phyloP scores from a whole-genome alignment of 2,113 vertebrate genomes.

The Phocoena phocoena region DNA sequence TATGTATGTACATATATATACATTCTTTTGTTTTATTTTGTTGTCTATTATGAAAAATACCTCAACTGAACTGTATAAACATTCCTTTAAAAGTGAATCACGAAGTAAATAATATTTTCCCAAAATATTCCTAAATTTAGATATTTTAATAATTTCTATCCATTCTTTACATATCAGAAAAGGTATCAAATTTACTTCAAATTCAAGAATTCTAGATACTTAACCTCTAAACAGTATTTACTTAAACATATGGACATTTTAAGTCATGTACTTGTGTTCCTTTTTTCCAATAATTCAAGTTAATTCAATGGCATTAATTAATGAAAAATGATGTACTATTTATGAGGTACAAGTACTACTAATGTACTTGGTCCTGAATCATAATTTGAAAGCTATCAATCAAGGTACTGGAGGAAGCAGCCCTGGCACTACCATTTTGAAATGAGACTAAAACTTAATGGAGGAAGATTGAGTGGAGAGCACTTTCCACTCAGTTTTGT shows the following conservation, averaged over 20 bases:
- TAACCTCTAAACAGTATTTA: not conserved
- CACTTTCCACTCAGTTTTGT: not conserved
- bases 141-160: not conserved
- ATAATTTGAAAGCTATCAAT: slow-evolving; percentile 41
- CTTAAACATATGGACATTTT: not conserved
- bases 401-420: not conserved
- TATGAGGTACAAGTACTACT: not conserved
- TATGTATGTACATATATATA: not conserved
- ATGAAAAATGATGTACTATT: slow-evolving; percentile 7
- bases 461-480: not conserved
- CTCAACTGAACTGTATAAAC: not conserved
- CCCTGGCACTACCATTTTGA: not conserved
- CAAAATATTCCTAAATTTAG: not conserved
- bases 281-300: not conserved
- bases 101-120: not conserved
- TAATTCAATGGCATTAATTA: slow-evolving; percentile 11
- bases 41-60: not conserved
- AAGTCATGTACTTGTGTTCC: not conserved
- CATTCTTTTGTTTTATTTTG: not conserved
- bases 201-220: not conserved
- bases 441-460: not conserved
- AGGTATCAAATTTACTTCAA: not conserved
- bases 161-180: not conserved
- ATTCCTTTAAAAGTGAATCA: not conserved
- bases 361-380: not conserved